A percentile compares a stretch with the other conserved stretches of the same genome.
phyloP scores from a whole-genome alignment of 2,888 invertebrate species.

The Chaitophorus viminalis region DNA sequence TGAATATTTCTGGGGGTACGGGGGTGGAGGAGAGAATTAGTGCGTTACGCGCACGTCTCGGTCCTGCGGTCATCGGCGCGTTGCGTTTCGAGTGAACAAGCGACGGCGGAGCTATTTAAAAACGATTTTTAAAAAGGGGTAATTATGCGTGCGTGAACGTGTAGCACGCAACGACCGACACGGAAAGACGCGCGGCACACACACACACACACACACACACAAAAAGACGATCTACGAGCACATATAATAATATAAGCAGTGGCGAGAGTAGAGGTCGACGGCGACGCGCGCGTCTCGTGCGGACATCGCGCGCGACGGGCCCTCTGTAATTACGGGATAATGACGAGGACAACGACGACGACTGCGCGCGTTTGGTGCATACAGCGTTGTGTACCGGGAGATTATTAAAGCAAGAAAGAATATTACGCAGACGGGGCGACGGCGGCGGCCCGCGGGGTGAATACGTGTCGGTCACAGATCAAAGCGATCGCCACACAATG shows the following conservation, averaged over 20 bases:
- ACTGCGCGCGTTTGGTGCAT: constrained; percentile 40
- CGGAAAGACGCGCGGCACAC: background rate
- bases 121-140: constrained; percentile 58
- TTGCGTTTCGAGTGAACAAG: no score
- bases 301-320: constrained; percentile 45
- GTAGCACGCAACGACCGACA: constrained; percentile 21
- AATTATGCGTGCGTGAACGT: constrained; percentile 57
- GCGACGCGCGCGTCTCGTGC: background rate
- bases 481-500: constrained; percentile 62
- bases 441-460: constrained; percentile 34
- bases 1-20: background rate
- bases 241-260: no score
- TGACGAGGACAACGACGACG: constrained; percentile 60
- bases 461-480: constrained; percentile 61
- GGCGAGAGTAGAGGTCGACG: background rate
- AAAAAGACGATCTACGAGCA: background rate
- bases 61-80: no score
- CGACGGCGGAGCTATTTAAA: constrained; percentile 48
- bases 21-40: background rate
- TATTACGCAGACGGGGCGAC: constrained; percentile 2
- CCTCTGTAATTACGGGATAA: constrained; percentile 61
- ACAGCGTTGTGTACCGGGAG: constrained; percentile 20
- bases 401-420: constrained; percentile 61
- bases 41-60: background rate
- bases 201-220: no score